These are phyloP conservation scores for Python bivittatus DNA, from an alignment of 2,113 vertebrate species.

Conservation along the genomic window DNA sequence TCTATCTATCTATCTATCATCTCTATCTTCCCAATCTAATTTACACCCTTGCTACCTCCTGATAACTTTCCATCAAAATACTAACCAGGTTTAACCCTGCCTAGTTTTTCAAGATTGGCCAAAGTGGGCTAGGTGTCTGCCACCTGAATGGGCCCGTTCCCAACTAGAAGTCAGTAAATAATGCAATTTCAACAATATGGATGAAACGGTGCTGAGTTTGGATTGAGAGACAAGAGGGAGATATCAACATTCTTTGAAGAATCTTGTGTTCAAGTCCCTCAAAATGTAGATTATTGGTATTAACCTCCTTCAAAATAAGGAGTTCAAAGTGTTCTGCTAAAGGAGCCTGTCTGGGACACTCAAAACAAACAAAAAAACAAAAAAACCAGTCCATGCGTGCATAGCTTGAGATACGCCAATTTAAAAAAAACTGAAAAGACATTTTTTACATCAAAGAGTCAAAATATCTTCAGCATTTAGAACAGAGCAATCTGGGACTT, in stretches of 20 bases:
- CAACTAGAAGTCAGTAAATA: not conserved
- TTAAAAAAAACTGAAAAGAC: not conserved
- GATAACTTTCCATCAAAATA: not conserved
- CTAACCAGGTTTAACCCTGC: not conserved
- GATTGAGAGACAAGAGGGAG: not conserved
- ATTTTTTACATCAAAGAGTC: not conserved
- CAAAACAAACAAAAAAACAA: too few relatives aligned
- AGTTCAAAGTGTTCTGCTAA: too few relatives aligned
- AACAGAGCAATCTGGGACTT: not conserved
- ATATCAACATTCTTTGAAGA: not conserved
- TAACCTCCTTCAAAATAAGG: not conserved
- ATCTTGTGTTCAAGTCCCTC: not conserved
- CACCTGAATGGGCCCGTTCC: not conserved
- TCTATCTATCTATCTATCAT: too few relatives aligned
- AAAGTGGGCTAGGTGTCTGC: not conserved
- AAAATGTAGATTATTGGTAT: not conserved
- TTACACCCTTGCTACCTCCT: not conserved
- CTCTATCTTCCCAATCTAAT: too few relatives aligned
- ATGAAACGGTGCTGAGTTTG: not conserved
- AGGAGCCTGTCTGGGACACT: not conserved
- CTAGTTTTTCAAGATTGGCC: not conserved
- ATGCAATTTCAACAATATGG: not conserved
- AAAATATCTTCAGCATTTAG: not conserved
- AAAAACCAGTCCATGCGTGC: not conserved
- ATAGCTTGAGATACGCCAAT: not conserved